Base-by-base conservation (phyloP, 2,888 invertebrate genomes). In the Drosophila cognata region DNA sequence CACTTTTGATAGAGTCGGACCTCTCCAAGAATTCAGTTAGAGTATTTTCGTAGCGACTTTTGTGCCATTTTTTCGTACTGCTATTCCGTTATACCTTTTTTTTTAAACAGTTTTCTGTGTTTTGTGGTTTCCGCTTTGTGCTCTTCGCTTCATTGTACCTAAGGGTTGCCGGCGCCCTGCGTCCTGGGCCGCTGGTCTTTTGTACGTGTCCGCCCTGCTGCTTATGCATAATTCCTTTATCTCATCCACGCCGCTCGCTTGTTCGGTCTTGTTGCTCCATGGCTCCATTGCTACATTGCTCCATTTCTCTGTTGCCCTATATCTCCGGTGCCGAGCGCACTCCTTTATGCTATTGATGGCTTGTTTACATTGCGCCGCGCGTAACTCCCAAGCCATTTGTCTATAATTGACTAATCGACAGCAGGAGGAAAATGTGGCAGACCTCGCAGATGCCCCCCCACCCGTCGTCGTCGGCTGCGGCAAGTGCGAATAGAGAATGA, bases 391-490 rank as follows among this genome's bases (percentile, higher is more conserved):
- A 75, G 88, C 86, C 84, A 85, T 85, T 85, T 85, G 84, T 85
- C 84, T 88, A 88, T 85, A 85, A 85, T 88, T 85, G 84, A 85
- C 84, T 85, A 85, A 85, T 85, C 88, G 88, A 83, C 88, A 64
- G 88, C 77, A 74, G 63, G 60, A 71, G 69, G 64, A 57, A 53
- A 55, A 61, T 52, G 60, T 65, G 67, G 51, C 46, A 56, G 59
- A 43, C 58, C 63, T 66, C 52, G 38, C 61, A 61, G 57, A 16
- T 57, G 57, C 16, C 35, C 21, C 33, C 60, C 41, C 41, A 13
- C 38, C n/a, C n/a, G n/a, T n/a, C 28, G 41, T 52, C 36, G 51
- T 48, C 18, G 29, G 28, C 46, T 38, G 64, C 36, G 53, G 38
- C 72, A 55, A 60, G 52, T 74, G 68, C 74, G 74, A 57, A 74